A percentile compares a stretch with the other conserved stretches of the same genome.
These are phyloP conservation scores for Saiga tatarica DNA, from an alignment of 2,113 vertebrate species.

Conservation along the genomic window DNA sequence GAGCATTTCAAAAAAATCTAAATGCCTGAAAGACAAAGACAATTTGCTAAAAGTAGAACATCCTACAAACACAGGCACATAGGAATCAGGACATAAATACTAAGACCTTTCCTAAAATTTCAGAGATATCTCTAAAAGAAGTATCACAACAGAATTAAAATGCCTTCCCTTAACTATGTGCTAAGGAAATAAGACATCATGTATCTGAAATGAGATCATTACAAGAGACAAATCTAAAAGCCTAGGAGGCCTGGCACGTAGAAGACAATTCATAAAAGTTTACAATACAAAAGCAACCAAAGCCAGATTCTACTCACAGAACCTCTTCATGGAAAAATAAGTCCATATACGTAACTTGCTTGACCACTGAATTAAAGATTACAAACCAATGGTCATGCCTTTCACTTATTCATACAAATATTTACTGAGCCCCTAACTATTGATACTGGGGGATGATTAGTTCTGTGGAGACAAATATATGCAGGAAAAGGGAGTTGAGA, in stretches of 20 bases:
- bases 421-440: not conserved
- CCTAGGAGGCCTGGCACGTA: not conserved
- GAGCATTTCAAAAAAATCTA: constrained; percentile 99
- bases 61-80: not conserved
- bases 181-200: not conserved
- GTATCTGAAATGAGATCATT: not conserved
- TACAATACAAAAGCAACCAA: not conserved
- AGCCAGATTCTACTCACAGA: not conserved
- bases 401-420: not conserved
- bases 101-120: not conserved
- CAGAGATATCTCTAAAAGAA: not conserved
- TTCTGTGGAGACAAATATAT: not conserved
- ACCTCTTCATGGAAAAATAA: not conserved
- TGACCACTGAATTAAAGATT: not conserved
- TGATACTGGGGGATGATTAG: not conserved
- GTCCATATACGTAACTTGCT: not conserved
- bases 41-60: constrained; percentile 17
- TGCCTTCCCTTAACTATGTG: not conserved
- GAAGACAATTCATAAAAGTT: not conserved
- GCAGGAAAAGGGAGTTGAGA: not conserved
- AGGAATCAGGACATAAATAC: not conserved
- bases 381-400: not conserved
- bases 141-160: not conserved
- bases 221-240: not conserved
- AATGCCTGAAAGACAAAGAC: constrained; percentile 86